Evolutionary conservation across 2,888 invertebrate genomes (phyloP).

Genomic region (Spicauda simplicius): DNA sequence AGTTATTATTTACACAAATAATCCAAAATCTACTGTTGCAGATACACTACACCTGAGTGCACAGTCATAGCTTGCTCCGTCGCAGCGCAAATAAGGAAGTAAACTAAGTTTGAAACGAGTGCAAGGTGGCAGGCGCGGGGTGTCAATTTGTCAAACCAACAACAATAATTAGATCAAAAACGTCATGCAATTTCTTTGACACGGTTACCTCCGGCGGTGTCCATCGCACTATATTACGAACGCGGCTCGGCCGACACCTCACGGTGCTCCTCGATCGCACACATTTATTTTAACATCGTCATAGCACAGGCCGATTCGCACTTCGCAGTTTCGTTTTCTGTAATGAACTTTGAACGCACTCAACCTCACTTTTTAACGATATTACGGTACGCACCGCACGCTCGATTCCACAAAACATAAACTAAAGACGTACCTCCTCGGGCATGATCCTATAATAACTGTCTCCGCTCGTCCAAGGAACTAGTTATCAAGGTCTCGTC

Average conservation of each 20-base stretch:
- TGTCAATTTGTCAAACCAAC: constrained; percentile 57
- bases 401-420: constrained; percentile 69
- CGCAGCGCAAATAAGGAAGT: constrained; percentile 39
- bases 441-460: constrained; percentile 82
- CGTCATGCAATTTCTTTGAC: constrained; percentile 71
- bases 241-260: constrained; percentile 65
- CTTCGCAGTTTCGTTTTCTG: constrained; percentile 62
- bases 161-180: constrained; percentile 53
- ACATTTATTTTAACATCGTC: constrained; percentile 72
- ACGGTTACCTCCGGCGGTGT: constrained; percentile 79
- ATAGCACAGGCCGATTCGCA: constrained; percentile 65
- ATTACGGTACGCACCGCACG: constrained; percentile 44
- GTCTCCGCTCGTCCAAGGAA: constrained; percentile 81
- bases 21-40: constrained; percentile 51
- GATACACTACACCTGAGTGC: constrained; percentile 38
- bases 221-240: constrained; percentile 71
- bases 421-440: constrained; percentile 82
- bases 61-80: constrained; percentile 38
- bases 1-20: constrained; percentile 52
- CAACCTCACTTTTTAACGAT: constrained; percentile 62
- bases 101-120: constrained; percentile 51
- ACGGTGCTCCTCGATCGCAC: constrained; percentile 67
- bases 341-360: constrained; percentile 65
- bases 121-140: constrained; percentile 67
- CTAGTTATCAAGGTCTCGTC: constrained; percentile 85